Evolutionary conservation across 2,797 vertebrate species (phyloP).

Genomic region (Argentina silus): DNA sequence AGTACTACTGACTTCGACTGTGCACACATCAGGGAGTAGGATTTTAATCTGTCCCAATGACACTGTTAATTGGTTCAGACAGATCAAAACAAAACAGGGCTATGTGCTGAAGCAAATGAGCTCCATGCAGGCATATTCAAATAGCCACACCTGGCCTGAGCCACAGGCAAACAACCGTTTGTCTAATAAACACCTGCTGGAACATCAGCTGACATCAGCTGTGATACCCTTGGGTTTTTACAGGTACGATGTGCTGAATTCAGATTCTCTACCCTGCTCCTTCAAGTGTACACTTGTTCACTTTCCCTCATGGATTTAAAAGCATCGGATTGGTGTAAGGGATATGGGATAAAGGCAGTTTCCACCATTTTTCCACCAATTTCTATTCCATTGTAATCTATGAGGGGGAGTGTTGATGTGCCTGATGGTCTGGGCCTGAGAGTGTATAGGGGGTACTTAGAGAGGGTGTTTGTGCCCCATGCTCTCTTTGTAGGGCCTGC

Average conservation of each 20-base stretch:
- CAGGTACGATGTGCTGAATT: background rate
- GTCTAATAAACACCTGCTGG: conserved; percentile 43
- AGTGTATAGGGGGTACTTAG: conserved; percentile 45
- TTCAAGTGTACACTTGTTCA: too few species aligned
- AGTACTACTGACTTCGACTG: background rate
- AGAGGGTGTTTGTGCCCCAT: conserved; percentile 45
- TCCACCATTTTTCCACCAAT: too few species aligned
- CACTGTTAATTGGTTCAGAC: background rate
- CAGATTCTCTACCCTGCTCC: too few species aligned
- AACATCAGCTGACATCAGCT: conserved; percentile 21
- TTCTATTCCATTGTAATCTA: too few species aligned
- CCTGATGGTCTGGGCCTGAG: conserved; percentile 30
- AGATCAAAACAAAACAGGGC: background rate
- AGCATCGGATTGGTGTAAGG: too few species aligned
- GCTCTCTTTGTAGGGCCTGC: conserved; percentile 68
- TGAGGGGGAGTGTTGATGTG: conserved; percentile 37
- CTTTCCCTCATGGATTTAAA: too few species aligned
- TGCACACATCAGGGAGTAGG: background rate
- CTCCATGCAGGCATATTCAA: conserved; percentile 53
- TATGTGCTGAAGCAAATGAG: conserved; percentile 58
- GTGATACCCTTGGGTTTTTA: background rate
- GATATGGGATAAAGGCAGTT: too few species aligned
- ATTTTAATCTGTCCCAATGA: background rate
- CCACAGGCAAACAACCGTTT: conserved; percentile 42
- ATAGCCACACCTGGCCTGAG: conserved; percentile 49